These are phyloP conservation scores for Drosophila navojoa DNA, from an alignment of 1,140 invertebrate genomes.

Conservation along the genomic window DNA sequence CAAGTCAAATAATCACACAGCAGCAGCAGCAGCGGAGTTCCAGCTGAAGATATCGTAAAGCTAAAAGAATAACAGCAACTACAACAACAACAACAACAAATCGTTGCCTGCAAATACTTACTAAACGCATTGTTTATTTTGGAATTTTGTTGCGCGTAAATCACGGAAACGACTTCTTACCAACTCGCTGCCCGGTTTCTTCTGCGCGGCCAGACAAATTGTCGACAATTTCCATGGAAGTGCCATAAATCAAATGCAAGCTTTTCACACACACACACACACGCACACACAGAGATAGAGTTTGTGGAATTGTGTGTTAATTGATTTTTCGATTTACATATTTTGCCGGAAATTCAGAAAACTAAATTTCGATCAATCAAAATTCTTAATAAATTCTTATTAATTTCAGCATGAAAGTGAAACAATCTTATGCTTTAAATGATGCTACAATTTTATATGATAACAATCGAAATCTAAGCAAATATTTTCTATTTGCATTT, in stretches of 20 bases:
- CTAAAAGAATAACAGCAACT: slow-evolving; percentile 7
- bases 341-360: slow-evolving; percentile 32
- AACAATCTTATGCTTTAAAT: background rate
- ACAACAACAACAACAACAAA: slow-evolving; percentile 18
- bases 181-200: slow-evolving; percentile 50
- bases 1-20: slow-evolving; percentile 67
- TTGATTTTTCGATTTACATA: slow-evolving; percentile 46
- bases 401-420: background rate
- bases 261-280: slow-evolving; percentile 35
- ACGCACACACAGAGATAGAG: background rate
- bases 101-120: slow-evolving; percentile 59
- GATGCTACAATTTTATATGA: background rate
- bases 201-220: slow-evolving; percentile 74
- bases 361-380: slow-evolving; percentile 14
- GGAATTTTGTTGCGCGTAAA: slow-evolving; percentile 76
- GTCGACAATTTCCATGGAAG: slow-evolving; percentile 82
- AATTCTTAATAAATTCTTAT: background rate
- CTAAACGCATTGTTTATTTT: slow-evolving; percentile 78
- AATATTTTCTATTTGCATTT: no score
- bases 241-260: slow-evolving; percentile 77
- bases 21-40: background rate
- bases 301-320: slow-evolving; percentile 66
- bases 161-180: slow-evolving; percentile 73
- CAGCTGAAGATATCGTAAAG: slow-evolving; percentile 25
- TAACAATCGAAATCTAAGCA: no score